phyloP scores from a whole-genome alignment of 2,888 invertebrate genomes.

The Cremastinae sp. region DNA sequence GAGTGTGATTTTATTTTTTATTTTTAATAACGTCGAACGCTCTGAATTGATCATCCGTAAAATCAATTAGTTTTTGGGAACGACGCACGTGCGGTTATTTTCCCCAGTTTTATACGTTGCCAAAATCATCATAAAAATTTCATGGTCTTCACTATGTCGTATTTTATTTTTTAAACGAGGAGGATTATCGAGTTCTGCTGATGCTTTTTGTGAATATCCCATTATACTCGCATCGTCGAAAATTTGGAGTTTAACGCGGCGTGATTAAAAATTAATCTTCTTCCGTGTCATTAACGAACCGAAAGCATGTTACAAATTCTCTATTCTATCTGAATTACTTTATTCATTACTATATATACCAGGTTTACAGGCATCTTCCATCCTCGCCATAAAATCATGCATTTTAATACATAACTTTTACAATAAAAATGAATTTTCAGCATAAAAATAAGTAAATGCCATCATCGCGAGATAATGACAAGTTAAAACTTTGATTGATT shows the following conservation, averaged over 20 bases:
- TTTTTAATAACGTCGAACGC: background rate
- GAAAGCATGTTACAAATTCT: too few species aligned
- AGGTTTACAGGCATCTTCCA: too few species aligned
- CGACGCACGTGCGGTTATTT: conserved; percentile 38
- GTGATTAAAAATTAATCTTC: conserved; percentile 26
- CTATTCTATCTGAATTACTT: too few species aligned
- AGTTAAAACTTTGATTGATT: too few species aligned
- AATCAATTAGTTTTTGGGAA: conserved; percentile 40
- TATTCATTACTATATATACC: too few species aligned
- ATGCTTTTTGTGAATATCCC: conserved; percentile 32
- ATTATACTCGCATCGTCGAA: conserved; percentile 4
- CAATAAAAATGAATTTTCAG: too few species aligned
- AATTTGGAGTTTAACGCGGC: conserved; percentile 4
- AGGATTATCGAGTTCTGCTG: background rate
- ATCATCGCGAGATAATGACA: too few species aligned
- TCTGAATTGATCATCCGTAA: conserved; percentile 32
- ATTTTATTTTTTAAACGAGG: background rate
- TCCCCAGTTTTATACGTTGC: conserved; percentile 15
- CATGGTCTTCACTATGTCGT: conserved; percentile 13
- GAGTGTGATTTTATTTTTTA: conserved; percentile 21
- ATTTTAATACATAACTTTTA: too few species aligned
- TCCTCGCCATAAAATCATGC: too few species aligned
- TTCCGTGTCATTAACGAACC: conserved; percentile 28
- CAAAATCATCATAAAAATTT: conserved; percentile 44
- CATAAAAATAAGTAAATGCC: too few species aligned